Evolutionary conservation across 1,140 invertebrate genomes (phyloP), one percentile per base, ranked within the genome.

Genomic region (Luehdorfia chinensis): DNA sequence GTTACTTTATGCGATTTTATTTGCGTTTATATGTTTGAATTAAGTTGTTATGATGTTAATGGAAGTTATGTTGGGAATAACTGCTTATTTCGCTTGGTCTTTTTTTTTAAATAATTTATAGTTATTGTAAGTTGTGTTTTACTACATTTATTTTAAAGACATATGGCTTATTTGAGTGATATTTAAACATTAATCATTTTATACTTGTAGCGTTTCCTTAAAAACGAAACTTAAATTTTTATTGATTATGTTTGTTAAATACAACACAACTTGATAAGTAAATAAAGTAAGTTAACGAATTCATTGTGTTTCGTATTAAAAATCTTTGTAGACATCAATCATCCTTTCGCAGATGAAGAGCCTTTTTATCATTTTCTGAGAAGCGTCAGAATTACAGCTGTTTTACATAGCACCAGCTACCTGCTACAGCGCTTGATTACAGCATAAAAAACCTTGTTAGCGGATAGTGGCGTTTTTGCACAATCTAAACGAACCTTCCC

Each of bases 361-460:
- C 25, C 39, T 63, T 61, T 57, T 57, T 67, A 56, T 66, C 50
- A 50, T 62, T 58, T 77, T 75, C 69, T 43, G 31, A 63, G 72
- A 77, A 77, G 43, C 65, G 39, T 43, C 39, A 43, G 39, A 43
- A 28, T 43, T 43, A 43, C 28, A 19, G 39, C 39, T 28, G 39
- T 43, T 43, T 43, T 43, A 43, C 39, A 39, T 53, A 47, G 36
- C 45, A 33, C 45, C 58, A 49, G 58, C 63, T 66, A 76, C 71
- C 67, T 73, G 68, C 55, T 62, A 69, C 51, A 59, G 66, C 67
- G 51, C 55, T 59, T 70, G 70, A 74, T 71, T 70, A 65, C 58
- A 63, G 57, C 32, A 69, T 77, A 83, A 79, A 43, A 79, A 83
- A 79, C 69, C 70, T 79, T 64, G 75, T 83, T 83, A 75, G 58